These are phyloP conservation scores for Balanococcus diminutus DNA, from an alignment of 2,888 invertebrate genomes.

Conservation along the genomic window DNA sequence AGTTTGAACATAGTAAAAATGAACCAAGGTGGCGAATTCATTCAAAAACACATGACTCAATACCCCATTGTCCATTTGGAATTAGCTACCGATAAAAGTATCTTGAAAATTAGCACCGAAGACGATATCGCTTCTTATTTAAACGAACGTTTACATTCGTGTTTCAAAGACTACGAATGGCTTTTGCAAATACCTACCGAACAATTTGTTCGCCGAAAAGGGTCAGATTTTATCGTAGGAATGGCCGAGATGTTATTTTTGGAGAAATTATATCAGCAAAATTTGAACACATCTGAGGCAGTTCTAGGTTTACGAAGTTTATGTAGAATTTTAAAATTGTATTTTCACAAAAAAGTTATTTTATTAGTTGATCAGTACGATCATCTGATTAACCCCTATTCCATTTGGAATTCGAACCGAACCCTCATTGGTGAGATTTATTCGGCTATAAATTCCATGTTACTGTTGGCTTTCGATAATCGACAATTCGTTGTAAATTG, in stretches of 20 bases:
- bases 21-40: not conserved
- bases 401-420: not conserved
- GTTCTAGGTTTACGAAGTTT: not conserved
- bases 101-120: not conserved
- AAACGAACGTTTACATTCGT: not conserved
- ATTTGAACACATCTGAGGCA: not conserved
- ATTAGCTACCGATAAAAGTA: not conserved
- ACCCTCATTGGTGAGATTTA: not conserved
- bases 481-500: not conserved
- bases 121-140: not conserved
- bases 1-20: not conserved
- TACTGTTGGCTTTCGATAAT: not conserved
- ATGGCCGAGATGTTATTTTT: not conserved
- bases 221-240: not conserved
- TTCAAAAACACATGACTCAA: not conserved
- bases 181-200: not conserved
- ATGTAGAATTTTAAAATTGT: not conserved
- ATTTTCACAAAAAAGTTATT: not conserved
- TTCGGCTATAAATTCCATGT: not conserved
- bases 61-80: not conserved
- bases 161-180: not conserved
- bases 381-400: not conserved
- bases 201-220: not conserved
- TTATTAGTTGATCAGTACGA: not conserved
- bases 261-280: not conserved